Conservation (phyloP, 2,113 vertebrate species). For the Maccullochella peelii region DNA sequence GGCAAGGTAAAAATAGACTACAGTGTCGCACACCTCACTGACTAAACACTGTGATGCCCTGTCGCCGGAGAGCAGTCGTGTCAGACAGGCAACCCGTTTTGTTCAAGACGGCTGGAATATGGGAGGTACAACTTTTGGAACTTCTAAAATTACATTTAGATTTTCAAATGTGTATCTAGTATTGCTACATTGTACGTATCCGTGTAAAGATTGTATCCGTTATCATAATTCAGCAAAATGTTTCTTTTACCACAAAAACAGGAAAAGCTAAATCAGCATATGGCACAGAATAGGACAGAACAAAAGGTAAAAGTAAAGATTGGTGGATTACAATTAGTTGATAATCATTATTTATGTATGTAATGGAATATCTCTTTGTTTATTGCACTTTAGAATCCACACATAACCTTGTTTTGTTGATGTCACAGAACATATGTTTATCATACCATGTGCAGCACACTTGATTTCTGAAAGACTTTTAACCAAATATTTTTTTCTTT, state of each 20-base stretch:
- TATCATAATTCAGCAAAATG: not conserved
- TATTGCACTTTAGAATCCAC: not conserved
- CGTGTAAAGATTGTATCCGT: not conserved
- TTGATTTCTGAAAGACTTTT: not conserved
- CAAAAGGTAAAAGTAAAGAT: not conserved
- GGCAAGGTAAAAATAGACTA: conserved; percentile 79
- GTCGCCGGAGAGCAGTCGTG: conserved; percentile 27
- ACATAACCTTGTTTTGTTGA: not conserved
- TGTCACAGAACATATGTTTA: not conserved
- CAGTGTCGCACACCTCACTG: conserved; percentile 48
- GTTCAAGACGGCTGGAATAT: conserved; percentile 54
- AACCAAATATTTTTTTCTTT: not conserved
- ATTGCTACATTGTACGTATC: not conserved
- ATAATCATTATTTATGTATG: not conserved
- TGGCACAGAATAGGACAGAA: not conserved
- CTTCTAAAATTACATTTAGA: not conserved
- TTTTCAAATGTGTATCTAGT: not conserved
- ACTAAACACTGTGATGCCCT: conserved; percentile 51
- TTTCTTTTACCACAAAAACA: not conserved
- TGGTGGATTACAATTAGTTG: not conserved
- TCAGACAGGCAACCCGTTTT: conserved; percentile 18
- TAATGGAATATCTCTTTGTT: not conserved
- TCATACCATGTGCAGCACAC: not conserved
- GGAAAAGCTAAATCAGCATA: not conserved
- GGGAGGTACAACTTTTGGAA: conserved; percentile 27